Evolutionary conservation across 2,888 invertebrate species (phyloP).

Genomic region (Phyllotreta striolata): DNA sequence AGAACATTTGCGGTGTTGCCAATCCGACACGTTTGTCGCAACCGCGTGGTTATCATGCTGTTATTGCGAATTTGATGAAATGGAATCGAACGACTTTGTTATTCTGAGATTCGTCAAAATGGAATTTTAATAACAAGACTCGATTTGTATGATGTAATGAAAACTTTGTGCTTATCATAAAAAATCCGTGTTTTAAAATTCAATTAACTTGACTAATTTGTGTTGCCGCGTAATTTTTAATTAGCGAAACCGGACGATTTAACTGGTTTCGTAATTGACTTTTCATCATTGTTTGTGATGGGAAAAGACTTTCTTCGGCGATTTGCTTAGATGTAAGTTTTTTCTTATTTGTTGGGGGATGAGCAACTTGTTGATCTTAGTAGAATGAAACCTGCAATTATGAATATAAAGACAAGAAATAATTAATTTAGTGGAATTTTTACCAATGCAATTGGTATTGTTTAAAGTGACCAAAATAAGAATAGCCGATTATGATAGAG

Average conservation of each 20-base stretch:
- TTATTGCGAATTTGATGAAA: not conserved
- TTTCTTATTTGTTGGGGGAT: not conserved
- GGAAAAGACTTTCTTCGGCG: conserved; percentile 12
- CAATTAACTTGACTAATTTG: conserved; percentile 3
- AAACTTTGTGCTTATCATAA: no score
- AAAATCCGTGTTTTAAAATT: no score
- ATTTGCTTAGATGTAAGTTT: conserved; percentile 15
- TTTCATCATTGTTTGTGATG: conserved; percentile 5
- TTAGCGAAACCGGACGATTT: conserved; percentile 13
- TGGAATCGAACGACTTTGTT: not conserved
- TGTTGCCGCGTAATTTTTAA: conserved; percentile 15
- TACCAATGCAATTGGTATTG: no score
- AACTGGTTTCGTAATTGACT: conserved; percentile 10
- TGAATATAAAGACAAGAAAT: no score
- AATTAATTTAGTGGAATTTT: no score
- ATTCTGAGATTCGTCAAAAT: not conserved
- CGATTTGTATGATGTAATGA: no score
- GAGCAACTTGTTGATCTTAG: conserved; percentile 22
- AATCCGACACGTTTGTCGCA: not conserved
- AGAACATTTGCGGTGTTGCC: conserved; percentile 5
- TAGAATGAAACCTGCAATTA: not conserved
- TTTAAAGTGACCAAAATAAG: no score
- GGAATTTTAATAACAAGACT: no score
- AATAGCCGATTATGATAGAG: no score
- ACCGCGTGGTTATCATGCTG: conserved; percentile 7